Evolutionary conservation across 2,113 vertebrate species (phyloP), one percentile per base, ranked within the genome.

Genomic region (Tetraodon nigroviridis): DNA sequence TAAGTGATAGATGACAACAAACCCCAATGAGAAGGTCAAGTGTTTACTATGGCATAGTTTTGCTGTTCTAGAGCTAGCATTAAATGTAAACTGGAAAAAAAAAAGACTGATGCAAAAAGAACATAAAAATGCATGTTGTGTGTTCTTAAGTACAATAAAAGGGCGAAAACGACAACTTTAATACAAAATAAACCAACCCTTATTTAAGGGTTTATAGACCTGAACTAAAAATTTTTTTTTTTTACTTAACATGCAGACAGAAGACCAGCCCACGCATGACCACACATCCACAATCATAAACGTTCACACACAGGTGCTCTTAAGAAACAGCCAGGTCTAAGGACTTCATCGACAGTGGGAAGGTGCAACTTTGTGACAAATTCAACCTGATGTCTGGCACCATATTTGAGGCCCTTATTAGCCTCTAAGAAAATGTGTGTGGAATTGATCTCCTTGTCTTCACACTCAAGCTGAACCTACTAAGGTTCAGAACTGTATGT

Each of bases 391-490:
- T 84, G 86, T 88, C 88, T 88, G 83, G 80, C 82, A 71, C 85
- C 67, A 63, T 90, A 84, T 92, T 90, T 89, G 89, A 89, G 85
- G 88, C 82, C 85, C 88, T 90, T 87, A 89, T 91, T 92, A 91
- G 88, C 84, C 79, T 85, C 84, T 85, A 90, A 90, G 87, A 87
- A 90, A 90, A 90, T 83, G 85, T 81, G 86, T 83, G 68, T 88
- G 79, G 86, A 89, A 88, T 84, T 88, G 85, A 89, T 79, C 61
- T 61, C 62, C 63, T 65, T 74, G 67, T 66, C 64, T 42, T 78
- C 79, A 65, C 83, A 67, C 76, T 53, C 52, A 78, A 71, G 66
- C 55, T 60, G 67, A 60, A 79, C 81, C 84, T 89, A 88, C 89
- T 89, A 86, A 86, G 75, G 84, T 85, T 87, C 69, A 79, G 79